Conservation (phyloP, 1,140 invertebrate genomes). For the Sycophaga agraensis region DNA sequence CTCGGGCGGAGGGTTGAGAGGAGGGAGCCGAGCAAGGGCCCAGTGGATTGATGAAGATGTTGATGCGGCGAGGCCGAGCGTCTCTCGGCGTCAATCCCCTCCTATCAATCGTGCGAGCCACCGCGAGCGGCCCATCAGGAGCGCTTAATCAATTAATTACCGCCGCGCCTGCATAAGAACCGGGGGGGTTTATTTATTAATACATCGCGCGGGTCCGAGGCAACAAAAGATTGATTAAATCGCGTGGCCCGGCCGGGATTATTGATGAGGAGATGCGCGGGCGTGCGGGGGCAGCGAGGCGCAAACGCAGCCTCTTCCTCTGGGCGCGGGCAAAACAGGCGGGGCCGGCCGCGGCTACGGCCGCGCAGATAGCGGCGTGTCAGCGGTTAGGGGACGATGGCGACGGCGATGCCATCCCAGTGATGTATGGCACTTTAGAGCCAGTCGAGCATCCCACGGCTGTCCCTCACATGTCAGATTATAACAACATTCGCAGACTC, state of each 20-base stretch:
- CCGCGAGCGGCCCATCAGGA: not conserved
- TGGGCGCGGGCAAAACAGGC: too few species aligned
- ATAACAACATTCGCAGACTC: constrained; percentile 34
- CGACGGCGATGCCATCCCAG: constrained; percentile 31
- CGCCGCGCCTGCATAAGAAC: not conserved
- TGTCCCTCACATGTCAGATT: constrained; percentile 39
- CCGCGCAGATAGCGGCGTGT: constrained; percentile 17
- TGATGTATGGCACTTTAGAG: constrained; percentile 35
- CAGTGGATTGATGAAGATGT: constrained; percentile 1
- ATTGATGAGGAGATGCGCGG: not conserved
- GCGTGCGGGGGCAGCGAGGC: too few species aligned
- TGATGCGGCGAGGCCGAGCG: not conserved
- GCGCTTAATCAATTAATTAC: not conserved
- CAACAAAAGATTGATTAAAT: not conserved
- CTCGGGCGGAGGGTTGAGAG: too few species aligned
- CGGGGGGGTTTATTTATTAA: not conserved
- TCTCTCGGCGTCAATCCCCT: too few species aligned
- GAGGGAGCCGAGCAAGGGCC: too few species aligned
- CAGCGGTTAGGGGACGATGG: constrained; percentile 25
- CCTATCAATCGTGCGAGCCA: not conserved
- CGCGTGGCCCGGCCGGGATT: not conserved
- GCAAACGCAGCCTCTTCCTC: too few species aligned
- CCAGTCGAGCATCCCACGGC: constrained; percentile 32
- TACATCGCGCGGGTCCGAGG: not conserved
- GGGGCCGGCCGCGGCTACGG: too few species aligned